Conservation (phyloP, 2,888 invertebrate genomes). For the Cephus nigrinus region DNA sequence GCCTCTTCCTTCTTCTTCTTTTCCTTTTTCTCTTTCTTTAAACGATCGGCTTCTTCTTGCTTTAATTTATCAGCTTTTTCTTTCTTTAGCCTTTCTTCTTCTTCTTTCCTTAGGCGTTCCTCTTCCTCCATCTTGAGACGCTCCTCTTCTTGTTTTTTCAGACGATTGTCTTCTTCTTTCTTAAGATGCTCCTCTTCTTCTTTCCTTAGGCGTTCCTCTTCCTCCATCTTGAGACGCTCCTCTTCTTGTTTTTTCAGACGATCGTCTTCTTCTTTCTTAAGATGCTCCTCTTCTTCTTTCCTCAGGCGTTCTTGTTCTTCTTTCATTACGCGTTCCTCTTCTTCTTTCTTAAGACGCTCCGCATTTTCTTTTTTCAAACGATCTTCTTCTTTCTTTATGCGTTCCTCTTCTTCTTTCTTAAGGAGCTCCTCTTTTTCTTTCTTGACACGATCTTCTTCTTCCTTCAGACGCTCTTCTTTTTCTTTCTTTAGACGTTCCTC, state of each 20-base stretch:
- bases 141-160: constrained; percentile 55
- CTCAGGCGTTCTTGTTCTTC: constrained; percentile 20
- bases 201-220: constrained; percentile 20
- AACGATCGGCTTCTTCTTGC: constrained; percentile 21
- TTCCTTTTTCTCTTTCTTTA: constrained; percentile 33
- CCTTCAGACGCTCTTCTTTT: constrained; percentile 57
- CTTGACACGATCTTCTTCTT: constrained; percentile 51
- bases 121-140: constrained; percentile 57
- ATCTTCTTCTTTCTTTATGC: constrained; percentile 44
- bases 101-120: constrained; percentile 27
- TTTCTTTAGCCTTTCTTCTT: constrained; percentile 25
- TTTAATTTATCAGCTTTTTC: constrained; percentile 31
- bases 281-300: constrained; percentile 14
- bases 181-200: constrained; percentile 6
- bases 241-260: constrained; percentile 56
- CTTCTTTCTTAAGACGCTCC: constrained; percentile 35
- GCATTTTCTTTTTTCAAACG: constrained; percentile 26
- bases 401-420: constrained; percentile 44
- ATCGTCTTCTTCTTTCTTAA: constrained; percentile 42
- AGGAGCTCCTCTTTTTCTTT: constrained; percentile 29
- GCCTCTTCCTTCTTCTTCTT: constrained; percentile 38
- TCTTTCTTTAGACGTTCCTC: constrained; percentile 26
- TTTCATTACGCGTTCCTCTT: constrained; percentile 2
- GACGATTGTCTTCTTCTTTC: constrained; percentile 49
- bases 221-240: constrained; percentile 57